Evolutionary conservation across 2,797 vertebrate species (phyloP).

Genomic region (Anolis apletophallus): DNA sequence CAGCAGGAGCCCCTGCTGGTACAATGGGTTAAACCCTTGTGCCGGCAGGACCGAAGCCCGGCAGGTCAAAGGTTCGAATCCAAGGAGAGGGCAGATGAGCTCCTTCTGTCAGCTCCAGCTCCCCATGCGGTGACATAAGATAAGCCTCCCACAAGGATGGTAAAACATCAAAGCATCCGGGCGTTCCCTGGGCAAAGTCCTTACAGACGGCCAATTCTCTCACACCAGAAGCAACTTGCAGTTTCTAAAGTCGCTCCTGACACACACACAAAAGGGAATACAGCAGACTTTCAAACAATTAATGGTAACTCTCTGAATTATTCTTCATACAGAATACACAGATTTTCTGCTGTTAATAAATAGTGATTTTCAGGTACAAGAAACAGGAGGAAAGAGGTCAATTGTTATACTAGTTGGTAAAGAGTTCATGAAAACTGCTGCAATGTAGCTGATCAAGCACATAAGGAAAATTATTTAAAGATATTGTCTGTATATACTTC

Average conservation of each 20-base stretch:
- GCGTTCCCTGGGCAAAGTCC: too few relatives aligned
- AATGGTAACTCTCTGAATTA: constrained; percentile 43
- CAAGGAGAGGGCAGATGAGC: too few relatives aligned
- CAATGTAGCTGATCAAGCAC: background rate
- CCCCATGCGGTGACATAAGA: too few relatives aligned
- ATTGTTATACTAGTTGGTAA: constrained; percentile 21
- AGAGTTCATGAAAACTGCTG: constrained; percentile 1
- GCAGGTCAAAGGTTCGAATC: too few relatives aligned
- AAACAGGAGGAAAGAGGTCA: constrained; percentile 30
- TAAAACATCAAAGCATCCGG: too few relatives aligned
- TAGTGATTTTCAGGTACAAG: constrained; percentile 43
- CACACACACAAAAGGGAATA: constrained; percentile 66
- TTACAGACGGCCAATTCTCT: too few relatives aligned
- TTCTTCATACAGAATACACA: constrained; percentile 8
- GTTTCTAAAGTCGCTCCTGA: constrained; percentile 40
- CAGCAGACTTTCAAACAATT: constrained; percentile 55
- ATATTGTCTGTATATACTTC: background rate
- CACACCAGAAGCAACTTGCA: too few relatives aligned
- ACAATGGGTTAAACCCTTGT: too few relatives aligned
- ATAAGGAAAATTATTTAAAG: constrained; percentile 17
- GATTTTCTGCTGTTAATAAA: background rate
- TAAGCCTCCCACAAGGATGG: too few relatives aligned
- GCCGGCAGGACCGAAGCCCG: too few relatives aligned
- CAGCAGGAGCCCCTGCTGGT: constrained; percentile 24
- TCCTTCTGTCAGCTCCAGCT: too few relatives aligned